Conservation (phyloP, 1,140 invertebrate genomes). For the Calliphora vicina region DNA sequence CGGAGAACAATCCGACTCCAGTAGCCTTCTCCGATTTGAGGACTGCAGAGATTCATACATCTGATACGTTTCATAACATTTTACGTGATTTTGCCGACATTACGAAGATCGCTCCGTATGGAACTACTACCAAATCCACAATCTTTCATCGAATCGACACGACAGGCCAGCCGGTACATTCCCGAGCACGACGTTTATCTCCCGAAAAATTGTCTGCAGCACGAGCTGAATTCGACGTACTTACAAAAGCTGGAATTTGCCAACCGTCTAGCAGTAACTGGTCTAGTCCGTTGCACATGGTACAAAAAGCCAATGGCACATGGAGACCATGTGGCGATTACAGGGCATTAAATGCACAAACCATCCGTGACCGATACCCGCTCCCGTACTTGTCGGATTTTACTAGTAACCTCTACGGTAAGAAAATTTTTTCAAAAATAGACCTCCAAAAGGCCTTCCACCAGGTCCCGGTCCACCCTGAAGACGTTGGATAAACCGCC, state of each 20-base stretch:
- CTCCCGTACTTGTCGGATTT: constrained; percentile 58
- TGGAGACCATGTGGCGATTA: constrained; percentile 57
- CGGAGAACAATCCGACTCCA: background rate
- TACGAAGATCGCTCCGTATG: background rate
- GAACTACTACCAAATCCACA: background rate
- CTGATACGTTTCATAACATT: too few relatives aligned
- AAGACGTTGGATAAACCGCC: constrained; percentile 59
- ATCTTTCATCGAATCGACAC: background rate
- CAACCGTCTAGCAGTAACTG: constrained; percentile 49
- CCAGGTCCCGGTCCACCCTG: constrained; percentile 58
- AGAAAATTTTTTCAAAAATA: constrained; percentile 62
- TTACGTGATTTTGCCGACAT: background rate
- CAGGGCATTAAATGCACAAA: background rate
- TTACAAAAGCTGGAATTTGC: constrained; percentile 49
- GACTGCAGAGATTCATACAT: background rate
- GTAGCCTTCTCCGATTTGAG: background rate
- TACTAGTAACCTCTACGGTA: constrained; percentile 50
- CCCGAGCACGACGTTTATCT: background rate
- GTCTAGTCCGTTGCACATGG: constrained; percentile 60
- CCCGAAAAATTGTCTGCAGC: constrained; percentile 39
- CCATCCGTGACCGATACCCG: constrained; percentile 50
- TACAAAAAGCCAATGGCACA: constrained; percentile 59
- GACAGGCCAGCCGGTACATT: background rate
- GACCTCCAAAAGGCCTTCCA: constrained; percentile 62
- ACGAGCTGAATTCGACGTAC: constrained; percentile 47